Conservation (phyloP, 2,888 invertebrate species). For the Leptothorax acervorum region DNA sequence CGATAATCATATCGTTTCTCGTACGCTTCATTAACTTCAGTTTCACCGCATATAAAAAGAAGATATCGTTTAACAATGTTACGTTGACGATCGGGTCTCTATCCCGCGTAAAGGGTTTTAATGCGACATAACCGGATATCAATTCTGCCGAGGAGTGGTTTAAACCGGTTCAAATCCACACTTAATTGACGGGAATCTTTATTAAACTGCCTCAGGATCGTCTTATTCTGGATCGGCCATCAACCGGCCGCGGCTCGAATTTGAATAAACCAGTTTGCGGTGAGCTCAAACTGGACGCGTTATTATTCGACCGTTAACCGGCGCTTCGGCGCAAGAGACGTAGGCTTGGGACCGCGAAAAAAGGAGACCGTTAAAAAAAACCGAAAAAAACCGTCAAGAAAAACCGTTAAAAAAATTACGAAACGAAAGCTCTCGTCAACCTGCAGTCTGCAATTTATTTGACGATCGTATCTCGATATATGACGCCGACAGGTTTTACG, state of each 20-base stretch:
- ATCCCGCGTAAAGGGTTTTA: neutral
- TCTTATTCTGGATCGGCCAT: constrained; percentile 16
- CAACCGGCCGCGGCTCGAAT: constrained; percentile 2
- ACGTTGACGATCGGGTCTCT: neutral
- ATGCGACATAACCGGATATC: neutral
- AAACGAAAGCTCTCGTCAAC: neutral
- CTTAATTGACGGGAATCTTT: constrained; percentile 31
- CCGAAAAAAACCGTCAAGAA: neutral
- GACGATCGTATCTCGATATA: neutral
- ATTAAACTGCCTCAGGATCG: constrained; percentile 20
- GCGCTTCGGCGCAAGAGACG: neutral
- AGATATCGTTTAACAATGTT: neutral
- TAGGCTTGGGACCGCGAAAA: neutral
- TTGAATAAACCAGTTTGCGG: constrained; percentile 39
- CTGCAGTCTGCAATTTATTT: neutral
- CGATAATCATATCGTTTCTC: neutral
- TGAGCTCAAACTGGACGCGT: neutral
- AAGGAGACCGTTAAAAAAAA: neutral
- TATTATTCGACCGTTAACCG: constrained; percentile 26
- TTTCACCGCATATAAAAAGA: neutral
- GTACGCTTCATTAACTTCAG: neutral
- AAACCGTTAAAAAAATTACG: neutral
- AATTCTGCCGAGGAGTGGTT: constrained; percentile 25
- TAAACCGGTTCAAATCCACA: constrained; percentile 46
- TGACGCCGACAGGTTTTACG: neutral